Evolutionary conservation across 2,797 vertebrate species (phyloP), one percentile per base, ranked within the genome.

Genomic region (Pseudochirops corinnae): DNA sequence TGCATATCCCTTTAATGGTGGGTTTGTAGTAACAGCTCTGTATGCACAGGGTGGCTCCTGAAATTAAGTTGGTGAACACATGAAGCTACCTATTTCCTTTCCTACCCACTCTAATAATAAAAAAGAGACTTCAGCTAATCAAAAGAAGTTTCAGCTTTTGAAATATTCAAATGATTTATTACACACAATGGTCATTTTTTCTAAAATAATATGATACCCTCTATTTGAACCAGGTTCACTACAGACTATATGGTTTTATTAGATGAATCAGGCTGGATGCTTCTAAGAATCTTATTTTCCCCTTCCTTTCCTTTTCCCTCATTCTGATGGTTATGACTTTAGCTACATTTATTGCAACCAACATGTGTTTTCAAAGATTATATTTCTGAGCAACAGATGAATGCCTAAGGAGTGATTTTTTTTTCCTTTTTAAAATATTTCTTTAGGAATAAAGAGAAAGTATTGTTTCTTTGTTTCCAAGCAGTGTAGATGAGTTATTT

Each of bases 361-460:
- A 1, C n/a, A 55, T 26, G 93, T 95, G 62, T 74, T 91, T 67
- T 91, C 55, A 28, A 90, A 91, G 24, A 93, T 62, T 67, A 92
- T 29, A 95, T 52, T 58, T 94, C 92, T 52, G 57, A 96, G 52
- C 93, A 96, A 82, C 82, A 96, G 7, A 91, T 39, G 91, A 1
- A 92, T 93, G 92, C 90, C 60, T 55, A 91, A 90, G n/a, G 29
- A 95, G 26, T 16, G 93, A 90, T 92, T 94, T 96, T 93, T 96
- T 93, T 96, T 93, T 95, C 93, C 11, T 12, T 94, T 96, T 96
- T n/a, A 39, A 95, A 96, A 92, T 56, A 56, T 39, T 94, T 92
- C 55, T 95, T 92, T 57, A 96, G 93, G 92, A 95, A 93, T 62
- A 95, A 96, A 95, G 87, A 95, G 94, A 95, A 94, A 53, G 28